These are phyloP conservation scores for Drosophila prostipennis DNA, from an alignment of 2,888 invertebrate genomes.

Conservation along the genomic window DNA sequence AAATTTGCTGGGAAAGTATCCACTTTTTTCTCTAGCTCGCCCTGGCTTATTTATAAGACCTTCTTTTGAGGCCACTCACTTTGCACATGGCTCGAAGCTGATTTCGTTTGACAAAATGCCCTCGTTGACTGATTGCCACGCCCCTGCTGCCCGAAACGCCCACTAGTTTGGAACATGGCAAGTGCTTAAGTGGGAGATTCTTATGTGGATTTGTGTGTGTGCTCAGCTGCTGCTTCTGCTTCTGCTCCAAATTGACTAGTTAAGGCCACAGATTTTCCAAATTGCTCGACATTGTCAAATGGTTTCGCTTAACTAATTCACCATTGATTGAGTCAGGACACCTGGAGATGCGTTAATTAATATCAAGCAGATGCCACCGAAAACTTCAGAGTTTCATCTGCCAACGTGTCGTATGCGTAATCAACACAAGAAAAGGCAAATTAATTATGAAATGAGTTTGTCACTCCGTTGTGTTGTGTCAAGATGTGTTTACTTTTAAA, in stretches of 20 bases:
- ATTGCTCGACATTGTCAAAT: slow-evolving; percentile 24
- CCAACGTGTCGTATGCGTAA: slow-evolving; percentile 45
- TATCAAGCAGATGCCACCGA: slow-evolving; percentile 34
- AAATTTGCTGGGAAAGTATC: slow-evolving; percentile 60
- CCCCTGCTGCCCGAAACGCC: slow-evolving; percentile 1
- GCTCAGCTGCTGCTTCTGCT: slow-evolving; percentile 8
- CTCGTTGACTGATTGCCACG: slow-evolving; percentile 64
- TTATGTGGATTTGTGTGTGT: background rate
- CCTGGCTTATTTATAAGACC: slow-evolving; percentile 74
- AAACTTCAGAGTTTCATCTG: slow-evolving; percentile 20
- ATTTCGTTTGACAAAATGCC: slow-evolving; percentile 69
- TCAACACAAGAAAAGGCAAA: slow-evolving; percentile 30
- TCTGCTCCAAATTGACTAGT: slow-evolving; percentile 24
- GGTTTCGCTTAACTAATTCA: slow-evolving; percentile 15
- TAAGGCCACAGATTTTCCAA: slow-evolving; percentile 18
- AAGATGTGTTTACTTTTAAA: slow-evolving; percentile 29
- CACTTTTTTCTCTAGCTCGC: slow-evolving; percentile 28
- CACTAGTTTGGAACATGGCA: slow-evolving; percentile 16
- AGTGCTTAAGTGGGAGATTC: slow-evolving; percentile 25
- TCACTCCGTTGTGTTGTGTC: slow-evolving; percentile 32
- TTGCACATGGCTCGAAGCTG: slow-evolving; percentile 68
- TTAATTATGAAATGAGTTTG: slow-evolving; percentile 53
- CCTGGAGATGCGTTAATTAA: slow-evolving; percentile 59
- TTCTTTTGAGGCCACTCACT: slow-evolving; percentile 63
- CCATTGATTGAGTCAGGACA: slow-evolving; percentile 31